phyloP scores from a whole-genome alignment of 2,888 invertebrate species.

The Nemoura dubitans region DNA sequence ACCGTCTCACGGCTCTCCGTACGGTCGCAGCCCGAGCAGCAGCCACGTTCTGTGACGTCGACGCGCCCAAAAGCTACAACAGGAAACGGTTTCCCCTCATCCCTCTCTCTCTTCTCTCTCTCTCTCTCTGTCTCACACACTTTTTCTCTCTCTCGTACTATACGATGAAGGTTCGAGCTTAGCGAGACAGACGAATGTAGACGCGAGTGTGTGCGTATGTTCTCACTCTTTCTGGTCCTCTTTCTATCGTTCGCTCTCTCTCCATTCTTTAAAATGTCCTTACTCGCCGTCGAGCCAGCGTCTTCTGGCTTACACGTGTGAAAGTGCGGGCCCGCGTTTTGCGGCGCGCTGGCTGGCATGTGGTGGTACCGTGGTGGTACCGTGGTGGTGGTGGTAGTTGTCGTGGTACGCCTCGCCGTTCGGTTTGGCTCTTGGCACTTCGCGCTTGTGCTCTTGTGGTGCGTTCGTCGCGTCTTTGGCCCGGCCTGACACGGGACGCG shows the following conservation, averaged over 20 bases:
- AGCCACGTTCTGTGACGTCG: conserved; percentile 19
- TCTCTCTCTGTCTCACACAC: too few species aligned
- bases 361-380: background rate
- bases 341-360: background rate
- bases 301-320: conserved; percentile 3
- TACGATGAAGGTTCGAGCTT: background rate
- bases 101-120: background rate
- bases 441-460: too few species aligned
- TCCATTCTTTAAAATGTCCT: background rate
- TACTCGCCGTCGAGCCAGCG: background rate
- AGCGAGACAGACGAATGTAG: conserved; percentile 14
- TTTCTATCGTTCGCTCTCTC: background rate
- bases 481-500: too few species aligned
- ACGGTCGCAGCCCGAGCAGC: background rate
- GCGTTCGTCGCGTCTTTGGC: too few species aligned
- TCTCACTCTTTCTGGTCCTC: background rate
- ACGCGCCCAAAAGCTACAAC: conserved; percentile 36
- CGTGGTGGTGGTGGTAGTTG: background rate
- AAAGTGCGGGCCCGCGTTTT: background rate
- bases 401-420: background rate
- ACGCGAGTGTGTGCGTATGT: background rate
- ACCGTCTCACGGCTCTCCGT: background rate
- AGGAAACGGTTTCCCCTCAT: conserved; percentile 22
- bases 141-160: background rate
- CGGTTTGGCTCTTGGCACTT: background rate